Evolutionary conservation across 2,888 invertebrate genomes (phyloP), one percentile per base, ranked within the genome.

Genomic region (Dasypolia templi): DNA sequence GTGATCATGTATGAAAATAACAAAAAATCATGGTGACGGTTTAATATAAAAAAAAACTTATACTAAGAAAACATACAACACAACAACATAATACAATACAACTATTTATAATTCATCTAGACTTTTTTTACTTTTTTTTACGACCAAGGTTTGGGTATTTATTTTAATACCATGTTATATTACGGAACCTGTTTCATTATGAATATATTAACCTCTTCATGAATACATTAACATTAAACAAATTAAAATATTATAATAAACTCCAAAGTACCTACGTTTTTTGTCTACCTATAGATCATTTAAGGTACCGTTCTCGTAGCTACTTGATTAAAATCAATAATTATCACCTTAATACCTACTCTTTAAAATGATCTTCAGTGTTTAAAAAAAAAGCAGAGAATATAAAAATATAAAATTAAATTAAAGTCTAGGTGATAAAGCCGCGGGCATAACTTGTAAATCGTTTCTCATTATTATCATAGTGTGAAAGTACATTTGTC

Each of bases 1-100:
- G 9, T n/a, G 35, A 62, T 53, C 26, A 35, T 77, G 19, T 65
- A 44, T 17, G n/a, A 65, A 64, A 77, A 53, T n/a, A n/a, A 46
- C 17, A 0, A 29, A 46, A 32, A n/a, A 32, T n/a, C 29, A n/a
- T 29, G 29, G 7, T 75, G 17, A 76, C 17, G 2, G 14, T 39
- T n/a, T 66, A 39, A 55, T 12, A 32, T n/a, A 46, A 56, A 19
- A 77, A 49, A 65, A n/a, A n/a, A n/a, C n/a, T n/a, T n/a, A n/a
- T n/a, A n/a, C n/a, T n/a, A n/a, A n/a, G n/a, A n/a, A n/a, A n/a
- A n/a, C n/a, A n/a, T 66, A 77, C 65, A 64, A 53, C 26, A 53
- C 26, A 63, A 53, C 35, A 78, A 39, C 29, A 78, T 3, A n/a
- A 6, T 0, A 44, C 17, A 14, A 19, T 51, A n/a, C 14, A n/a